Conservation (phyloP, 1,140 invertebrate genomes). For the Batillaria attramentaria region DNA sequence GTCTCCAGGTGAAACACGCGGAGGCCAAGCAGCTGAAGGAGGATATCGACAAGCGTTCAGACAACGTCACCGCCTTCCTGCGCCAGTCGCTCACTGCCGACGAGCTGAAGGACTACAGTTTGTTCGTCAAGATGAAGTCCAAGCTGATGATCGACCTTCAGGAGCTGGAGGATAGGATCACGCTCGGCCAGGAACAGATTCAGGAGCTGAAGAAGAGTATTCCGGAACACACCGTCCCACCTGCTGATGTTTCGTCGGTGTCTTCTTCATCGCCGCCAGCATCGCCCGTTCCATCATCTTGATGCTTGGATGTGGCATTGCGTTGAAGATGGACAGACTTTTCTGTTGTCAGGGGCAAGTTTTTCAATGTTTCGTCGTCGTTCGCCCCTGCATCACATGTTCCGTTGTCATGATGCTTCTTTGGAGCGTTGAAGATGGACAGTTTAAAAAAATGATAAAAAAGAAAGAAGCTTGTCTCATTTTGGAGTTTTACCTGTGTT, state of each 20-base stretch:
- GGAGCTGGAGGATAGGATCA: constrained; percentile 90
- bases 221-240: constrained; percentile 32
- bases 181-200: constrained; percentile 89
- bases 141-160: constrained; percentile 88
- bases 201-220: constrained; percentile 65
- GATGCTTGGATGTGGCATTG: not conserved
- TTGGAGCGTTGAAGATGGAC: too few species aligned
- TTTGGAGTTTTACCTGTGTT: too few species aligned
- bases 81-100: constrained; percentile 83
- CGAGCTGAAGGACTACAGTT: constrained; percentile 87
- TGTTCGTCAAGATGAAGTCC: constrained; percentile 94
- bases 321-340: not conserved
- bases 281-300: constrained; percentile 10
- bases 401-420: not conserved
- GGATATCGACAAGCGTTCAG: constrained; percentile 86
- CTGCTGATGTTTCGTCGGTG: not conserved
- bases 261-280: constrained; percentile 6
- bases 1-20: constrained; percentile 84
- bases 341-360: not conserved
- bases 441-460: not conserved
- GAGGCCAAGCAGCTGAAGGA: constrained; percentile 88
- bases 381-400: not conserved
- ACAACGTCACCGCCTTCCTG: constrained; percentile 83
- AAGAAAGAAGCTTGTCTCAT: not conserved
- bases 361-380: too few species aligned